Percentiles rank a stretch among this genome's conserved stretches.
phyloP scores from a whole-genome alignment of 2,113 vertebrate genomes.

The Gnathonemus echidnorhynchus region DNA sequence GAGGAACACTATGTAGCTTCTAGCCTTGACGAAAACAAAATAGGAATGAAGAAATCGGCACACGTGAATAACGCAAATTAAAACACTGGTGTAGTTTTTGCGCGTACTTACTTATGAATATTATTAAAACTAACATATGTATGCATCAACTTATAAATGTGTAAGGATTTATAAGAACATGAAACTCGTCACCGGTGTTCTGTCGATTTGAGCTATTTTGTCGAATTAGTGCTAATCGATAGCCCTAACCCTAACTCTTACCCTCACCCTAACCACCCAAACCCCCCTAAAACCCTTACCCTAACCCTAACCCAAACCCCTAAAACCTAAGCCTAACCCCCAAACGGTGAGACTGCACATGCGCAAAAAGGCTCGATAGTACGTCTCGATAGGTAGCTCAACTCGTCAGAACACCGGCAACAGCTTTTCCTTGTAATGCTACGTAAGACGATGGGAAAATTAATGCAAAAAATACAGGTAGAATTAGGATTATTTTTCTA shows the following conservation, averaged over 20 bases:
- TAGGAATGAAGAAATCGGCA: neutral
- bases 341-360: too few relatives aligned
- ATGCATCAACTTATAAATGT: neutral
- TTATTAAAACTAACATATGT: neutral
- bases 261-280: too few relatives aligned
- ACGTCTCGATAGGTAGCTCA: neutral
- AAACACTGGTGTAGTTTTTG: neutral
- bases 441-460: neutral
- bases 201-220: too few relatives aligned
- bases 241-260: neutral
- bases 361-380: too few relatives aligned
- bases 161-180: neutral
- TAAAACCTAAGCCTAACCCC: too few relatives aligned
- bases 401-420: neutral
- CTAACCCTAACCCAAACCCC: too few relatives aligned
- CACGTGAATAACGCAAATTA: neutral
- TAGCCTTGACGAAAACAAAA: neutral
- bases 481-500: neutral
- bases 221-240: neutral
- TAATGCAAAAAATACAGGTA: neutral
- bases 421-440: neutral
- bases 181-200: neutral
- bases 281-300: too few relatives aligned
- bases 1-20: constrained; percentile 6
- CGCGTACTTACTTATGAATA: neutral